Base-by-base conservation (phyloP, 2,113 vertebrate species). In the Pterocles orientalis region DNA sequence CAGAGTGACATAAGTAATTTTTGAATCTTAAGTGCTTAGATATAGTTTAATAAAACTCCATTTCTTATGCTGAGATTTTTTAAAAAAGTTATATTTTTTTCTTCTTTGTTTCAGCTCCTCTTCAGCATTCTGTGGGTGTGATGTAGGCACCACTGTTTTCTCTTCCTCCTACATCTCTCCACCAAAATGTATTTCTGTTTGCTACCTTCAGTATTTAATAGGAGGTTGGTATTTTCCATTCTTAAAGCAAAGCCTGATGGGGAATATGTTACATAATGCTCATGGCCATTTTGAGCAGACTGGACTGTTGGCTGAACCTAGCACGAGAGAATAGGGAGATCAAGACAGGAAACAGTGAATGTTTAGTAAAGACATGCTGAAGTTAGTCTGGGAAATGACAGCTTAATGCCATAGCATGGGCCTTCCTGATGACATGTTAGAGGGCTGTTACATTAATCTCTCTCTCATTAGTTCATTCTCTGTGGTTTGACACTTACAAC, bases 391-490 rank as follows among this genome's bases (percentile, higher is more conserved):
- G 54, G 26, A 76, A 89, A 88, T 77, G 31, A 36, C 48, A 95
- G 28, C 7, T 29, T 73, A 65, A 58, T 70, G 29, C 60, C 91
- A 25, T 31, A 70, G 26, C 41, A 58, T 48, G 51, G 41, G 51
- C 43, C 60, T 65, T 90, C 51, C 61, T 81, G 71, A 31, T 58
- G 77, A 54, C 41, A 62, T 76, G 11, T 83, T 61, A 29, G 47
- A 86, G 79, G 12, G 50, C 29, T 66, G 58, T 93, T 86, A 88
- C 25, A 66, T 51, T 88, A 80, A 93, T 88, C 68, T 94, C 81
- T 62, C 80, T 88, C 62, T 95, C 86, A 82, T 95, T 92, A 83
- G 19, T 43, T 90, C 71, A 5, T 51, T 90, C 88, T 73, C 71
- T 88, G 47, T 78, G 71, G 54, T 88, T 90, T 93, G 86, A 93